Percentiles rank a stretch among this genome's conserved stretches.
Conservation (phyloP, 2,113 vertebrate genomes). For the Prolemur simus region DNA sequence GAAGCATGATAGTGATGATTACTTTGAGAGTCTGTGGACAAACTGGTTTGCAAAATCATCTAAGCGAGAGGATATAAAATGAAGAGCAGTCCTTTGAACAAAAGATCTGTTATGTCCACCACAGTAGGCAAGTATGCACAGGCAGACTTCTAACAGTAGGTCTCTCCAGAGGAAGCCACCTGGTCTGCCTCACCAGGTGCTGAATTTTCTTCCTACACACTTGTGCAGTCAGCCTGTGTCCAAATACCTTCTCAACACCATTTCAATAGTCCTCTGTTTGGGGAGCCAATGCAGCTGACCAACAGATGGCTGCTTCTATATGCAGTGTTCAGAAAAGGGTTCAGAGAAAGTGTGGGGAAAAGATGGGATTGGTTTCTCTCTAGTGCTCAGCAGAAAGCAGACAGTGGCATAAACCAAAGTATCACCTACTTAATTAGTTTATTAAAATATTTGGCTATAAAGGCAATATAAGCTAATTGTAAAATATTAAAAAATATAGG, state of each 20-base stretch:
- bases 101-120: background rate
- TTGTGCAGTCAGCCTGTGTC: background rate
- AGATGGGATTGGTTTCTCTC: background rate
- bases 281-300: background rate
- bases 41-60: background rate
- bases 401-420: background rate
- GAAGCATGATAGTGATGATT: background rate
- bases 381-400: conserved; percentile 3
- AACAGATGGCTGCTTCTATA: conserved; percentile 35
- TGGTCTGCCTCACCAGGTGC: background rate
- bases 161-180: background rate
- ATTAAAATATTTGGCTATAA: conserved; percentile 28
- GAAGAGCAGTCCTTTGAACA: conserved; percentile 1
- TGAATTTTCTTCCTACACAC: background rate
- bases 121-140: background rate
- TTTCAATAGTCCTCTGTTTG: conserved; percentile 27
- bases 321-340: background rate
- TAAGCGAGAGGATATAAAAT: background rate
- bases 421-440: background rate
- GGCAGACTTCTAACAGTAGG: background rate
- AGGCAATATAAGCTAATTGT: background rate
- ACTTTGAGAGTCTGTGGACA: conserved; percentile 26
- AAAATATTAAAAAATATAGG: background rate
- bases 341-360: background rate
- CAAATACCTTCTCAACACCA: background rate